Conservation (phyloP, 2,888 invertebrate species). For the Apomyelois bistriatella region DNA sequence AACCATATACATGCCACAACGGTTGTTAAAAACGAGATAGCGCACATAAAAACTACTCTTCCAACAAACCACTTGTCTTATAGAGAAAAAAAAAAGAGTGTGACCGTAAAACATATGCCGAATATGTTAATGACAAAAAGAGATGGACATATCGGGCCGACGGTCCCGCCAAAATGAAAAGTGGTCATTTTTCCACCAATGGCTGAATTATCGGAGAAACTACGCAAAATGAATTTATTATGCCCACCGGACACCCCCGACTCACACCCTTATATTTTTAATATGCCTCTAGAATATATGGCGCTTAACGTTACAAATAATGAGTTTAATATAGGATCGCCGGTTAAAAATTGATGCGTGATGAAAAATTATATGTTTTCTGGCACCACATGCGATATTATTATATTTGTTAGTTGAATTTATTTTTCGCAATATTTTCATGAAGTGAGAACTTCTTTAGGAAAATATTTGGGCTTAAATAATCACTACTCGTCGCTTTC, state of each 20-base stretch:
- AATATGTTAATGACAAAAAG: slow-evolving; percentile 14
- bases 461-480: too few relatives aligned
- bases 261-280: slow-evolving; percentile 44
- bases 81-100: slow-evolving; percentile 10
- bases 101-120: not conserved
- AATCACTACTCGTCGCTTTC: too few relatives aligned
- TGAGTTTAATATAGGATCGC: slow-evolving; percentile 1
- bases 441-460: too few relatives aligned
- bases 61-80: not conserved
- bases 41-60: not conserved
- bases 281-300: slow-evolving; percentile 6
- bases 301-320: slow-evolving; percentile 5
- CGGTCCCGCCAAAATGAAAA: slow-evolving; percentile 22
- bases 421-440: too few relatives aligned
- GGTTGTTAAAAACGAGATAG: not conserved
- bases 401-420: too few relatives aligned
- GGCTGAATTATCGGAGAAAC: slow-evolving; percentile 76
- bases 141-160: not conserved
- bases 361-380: not conserved
- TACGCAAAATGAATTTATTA: slow-evolving; percentile 77
- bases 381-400: too few relatives aligned
- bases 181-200: slow-evolving; percentile 77
- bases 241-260: slow-evolving; percentile 42
- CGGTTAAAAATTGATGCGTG: not conserved
- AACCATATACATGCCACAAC: too few relatives aligned